These are phyloP conservation scores for Brachionus manjavacas DNA, from an alignment of 1,140 invertebrate species.

Conservation along the genomic window DNA sequence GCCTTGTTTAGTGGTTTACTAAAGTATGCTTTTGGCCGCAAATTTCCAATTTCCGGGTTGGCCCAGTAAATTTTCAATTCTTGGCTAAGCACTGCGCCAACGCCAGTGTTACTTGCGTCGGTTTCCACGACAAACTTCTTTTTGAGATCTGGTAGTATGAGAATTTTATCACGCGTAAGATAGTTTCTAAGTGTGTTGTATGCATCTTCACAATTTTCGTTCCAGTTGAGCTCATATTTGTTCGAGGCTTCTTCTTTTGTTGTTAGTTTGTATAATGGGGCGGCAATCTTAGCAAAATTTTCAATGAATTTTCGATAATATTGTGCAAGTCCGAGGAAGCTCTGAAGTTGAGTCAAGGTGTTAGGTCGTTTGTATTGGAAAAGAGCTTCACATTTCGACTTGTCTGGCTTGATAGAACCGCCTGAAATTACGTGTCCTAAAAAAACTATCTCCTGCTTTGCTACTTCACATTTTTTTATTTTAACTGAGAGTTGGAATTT, in stretches of 20 bases:
- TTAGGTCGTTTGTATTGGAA: not conserved
- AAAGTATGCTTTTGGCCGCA: not conserved
- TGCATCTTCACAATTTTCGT: slow-evolving; percentile 45
- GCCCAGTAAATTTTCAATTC: too few relatives aligned
- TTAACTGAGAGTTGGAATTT: not conserved
- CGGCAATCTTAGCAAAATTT: slow-evolving; percentile 54
- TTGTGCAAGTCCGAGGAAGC: slow-evolving; percentile 47
- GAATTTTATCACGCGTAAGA: slow-evolving; percentile 42
- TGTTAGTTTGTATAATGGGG: slow-evolving; percentile 50
- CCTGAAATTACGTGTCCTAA: not conserved
- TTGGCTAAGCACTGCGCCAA: slow-evolving; percentile 56
- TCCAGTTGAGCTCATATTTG: slow-evolving; percentile 47
- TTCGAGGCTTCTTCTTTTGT: slow-evolving; percentile 45
- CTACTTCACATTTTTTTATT: not conserved
- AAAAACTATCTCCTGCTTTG: not conserved
- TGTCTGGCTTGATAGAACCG: not conserved
- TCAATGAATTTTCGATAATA: slow-evolving; percentile 52
- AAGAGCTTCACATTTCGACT: not conserved
- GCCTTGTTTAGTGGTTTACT: not conserved
- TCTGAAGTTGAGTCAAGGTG: not conserved
- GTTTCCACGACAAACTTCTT: slow-evolving; percentile 54
- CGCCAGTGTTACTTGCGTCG: slow-evolving; percentile 55
- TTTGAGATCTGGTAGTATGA: slow-evolving; percentile 47
- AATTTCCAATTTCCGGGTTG: too few relatives aligned
- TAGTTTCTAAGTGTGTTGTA: slow-evolving; percentile 49